Evolutionary conservation across 2,113 vertebrate species (phyloP).

Genomic region (Rhynchomys soricoides): DNA sequence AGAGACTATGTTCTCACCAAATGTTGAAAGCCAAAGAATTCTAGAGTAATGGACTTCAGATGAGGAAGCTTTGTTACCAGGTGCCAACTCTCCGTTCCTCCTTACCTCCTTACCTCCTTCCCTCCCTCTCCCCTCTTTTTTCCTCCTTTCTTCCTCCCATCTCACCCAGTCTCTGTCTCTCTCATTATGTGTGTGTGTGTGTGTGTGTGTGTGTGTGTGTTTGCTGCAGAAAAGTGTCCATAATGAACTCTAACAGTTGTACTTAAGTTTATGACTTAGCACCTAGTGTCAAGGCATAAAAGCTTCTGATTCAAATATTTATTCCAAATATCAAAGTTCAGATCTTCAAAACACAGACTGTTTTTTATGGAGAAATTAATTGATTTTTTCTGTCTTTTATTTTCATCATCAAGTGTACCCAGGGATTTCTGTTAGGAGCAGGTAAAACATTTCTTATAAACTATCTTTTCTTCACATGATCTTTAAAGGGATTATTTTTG

Average conservation of each 20-base stretch:
- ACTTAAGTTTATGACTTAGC: not conserved
- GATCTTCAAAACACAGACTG: not conserved
- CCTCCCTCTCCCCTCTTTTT: accelerated
- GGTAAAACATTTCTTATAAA: conserved; percentile 22
- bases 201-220: not conserved
- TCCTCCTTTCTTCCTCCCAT: not conserved
- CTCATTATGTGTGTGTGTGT: not conserved
- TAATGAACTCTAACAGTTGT: not conserved
- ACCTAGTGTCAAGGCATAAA: not conserved
- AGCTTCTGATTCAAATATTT: not conserved
- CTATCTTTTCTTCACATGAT: not conserved
- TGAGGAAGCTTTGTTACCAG: not conserved
- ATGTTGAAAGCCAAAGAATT: not conserved
- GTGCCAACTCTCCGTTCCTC: not conserved
- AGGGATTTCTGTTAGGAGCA: conserved; percentile 20
- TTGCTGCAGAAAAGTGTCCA: too few relatives aligned
- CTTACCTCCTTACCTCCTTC: accelerated
- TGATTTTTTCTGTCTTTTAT: conserved; percentile 56
- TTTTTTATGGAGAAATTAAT: conserved; percentile 12
- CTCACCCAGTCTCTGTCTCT: not conserved
- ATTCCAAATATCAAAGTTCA: conserved; percentile 22
- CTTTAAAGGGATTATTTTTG: not conserved
- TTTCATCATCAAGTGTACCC: not conserved
- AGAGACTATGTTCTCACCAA: not conserved
- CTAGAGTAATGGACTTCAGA: not conserved